Conservation (phyloP, 2,113 vertebrate species). For the Columba livia region DNA sequence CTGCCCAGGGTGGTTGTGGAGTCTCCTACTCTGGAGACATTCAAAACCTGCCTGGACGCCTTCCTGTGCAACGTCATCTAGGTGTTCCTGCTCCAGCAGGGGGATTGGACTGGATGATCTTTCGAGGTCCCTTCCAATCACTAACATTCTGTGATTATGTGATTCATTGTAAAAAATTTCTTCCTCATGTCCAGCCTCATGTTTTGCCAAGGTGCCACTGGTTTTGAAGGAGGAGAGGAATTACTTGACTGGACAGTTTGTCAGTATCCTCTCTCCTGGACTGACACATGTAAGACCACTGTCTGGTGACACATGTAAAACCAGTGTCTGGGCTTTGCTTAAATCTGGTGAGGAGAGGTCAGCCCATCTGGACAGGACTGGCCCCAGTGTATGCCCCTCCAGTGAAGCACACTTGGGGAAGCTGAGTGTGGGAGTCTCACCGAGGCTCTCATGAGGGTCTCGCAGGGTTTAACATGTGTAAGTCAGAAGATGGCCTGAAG, state of each 20-base stretch:
- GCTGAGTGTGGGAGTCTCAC: background rate
- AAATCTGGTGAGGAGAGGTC: background rate
- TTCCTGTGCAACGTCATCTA: no score
- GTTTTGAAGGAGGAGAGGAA: background rate
- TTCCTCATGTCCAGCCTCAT: no score
- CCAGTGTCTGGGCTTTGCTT: background rate
- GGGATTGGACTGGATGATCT: no score
- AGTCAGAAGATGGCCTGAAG: background rate
- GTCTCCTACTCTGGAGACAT: no score
- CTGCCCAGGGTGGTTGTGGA: no score
- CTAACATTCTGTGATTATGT: no score
- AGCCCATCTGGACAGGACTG: background rate
- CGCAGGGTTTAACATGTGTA: background rate
- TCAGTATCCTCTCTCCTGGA: background rate
- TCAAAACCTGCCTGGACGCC: no score
- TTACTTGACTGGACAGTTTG: background rate
- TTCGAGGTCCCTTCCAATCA: no score
- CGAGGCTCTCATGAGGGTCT: no score
- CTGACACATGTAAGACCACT: background rate
- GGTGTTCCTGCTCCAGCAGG: no score
- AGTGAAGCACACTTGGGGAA: fast-evolving
- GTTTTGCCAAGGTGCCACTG: background rate
- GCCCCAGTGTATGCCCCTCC: background rate
- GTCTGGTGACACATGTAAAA: background rate
- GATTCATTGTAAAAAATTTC: no score